Base-by-base conservation (phyloP, 2,113 vertebrate genomes). In the Apteryx owenii region DNA sequence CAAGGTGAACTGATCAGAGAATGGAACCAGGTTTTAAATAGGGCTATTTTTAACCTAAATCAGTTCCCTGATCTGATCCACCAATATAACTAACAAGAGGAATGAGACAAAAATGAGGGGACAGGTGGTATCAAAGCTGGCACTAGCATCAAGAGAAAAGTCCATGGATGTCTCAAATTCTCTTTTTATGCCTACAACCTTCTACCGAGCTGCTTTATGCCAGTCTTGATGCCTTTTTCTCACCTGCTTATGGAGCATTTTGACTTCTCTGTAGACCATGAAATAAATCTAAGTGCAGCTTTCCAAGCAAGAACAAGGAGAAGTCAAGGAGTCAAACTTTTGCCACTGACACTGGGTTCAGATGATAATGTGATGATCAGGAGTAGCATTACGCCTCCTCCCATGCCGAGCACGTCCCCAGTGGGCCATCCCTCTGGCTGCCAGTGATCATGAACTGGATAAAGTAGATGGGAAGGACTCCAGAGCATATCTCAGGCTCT, bases 361-460 rank as follows among this genome's bases (percentile, higher is more conserved):
- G 54, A 62, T 23, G 22, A 69, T 85, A 80, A 60, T 15, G 9
- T 0, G 0, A 60, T 64, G 44, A 90, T 31, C 15, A 0, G 0
- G 38, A 80, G 56, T 15, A 88, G 20, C 17, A 4, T 26, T 88
- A 68, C 58, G 31, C 28, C 60, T 71, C 61, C 33, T 91, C 10
- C 58, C 80, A 4, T 23, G 10, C 38, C 85, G 31, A 48, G 16
- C 5, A 9, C 10, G 17, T 38, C 26, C 51, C 38, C 29, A 16
- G 2, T 5, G 8, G 8, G 23, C 12, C 17, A 53, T 6, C 5
- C 9, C 36, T 61, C 25, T 40, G 44, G 25, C 21, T 62, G 87
- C 81, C 70, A 31, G 17, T 25, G 28, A 16, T 5, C 36, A 82
- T 29, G 4, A 77, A 15, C 21, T 36, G 18, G 25, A 48, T 6